phyloP scores from a whole-genome alignment of 1,140 invertebrate species.

The Samia ricini region DNA sequence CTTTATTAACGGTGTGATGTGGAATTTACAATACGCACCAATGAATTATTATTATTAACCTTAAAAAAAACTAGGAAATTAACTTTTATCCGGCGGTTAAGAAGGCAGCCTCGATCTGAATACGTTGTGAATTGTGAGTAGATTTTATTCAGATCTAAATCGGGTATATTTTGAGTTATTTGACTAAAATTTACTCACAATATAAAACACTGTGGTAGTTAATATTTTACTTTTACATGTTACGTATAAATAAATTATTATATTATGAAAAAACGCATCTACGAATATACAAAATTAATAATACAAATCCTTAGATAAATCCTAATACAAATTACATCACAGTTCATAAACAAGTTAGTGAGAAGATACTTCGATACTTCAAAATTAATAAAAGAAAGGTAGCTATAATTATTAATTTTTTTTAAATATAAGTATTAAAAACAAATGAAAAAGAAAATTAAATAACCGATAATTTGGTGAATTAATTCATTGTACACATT shows the following conservation, averaged over 20 bases:
- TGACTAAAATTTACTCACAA: conserved; percentile 44
- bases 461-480: conserved; percentile 70
- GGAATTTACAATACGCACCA: background rate
- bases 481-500: conserved; percentile 56
- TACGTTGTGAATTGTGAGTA: background rate
- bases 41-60: background rate
- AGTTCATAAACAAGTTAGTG: conserved; percentile 76
- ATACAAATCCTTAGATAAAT: conserved; percentile 67
- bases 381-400: conserved; percentile 53
- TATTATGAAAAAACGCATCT: conserved; percentile 67
- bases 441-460: conserved; percentile 30
- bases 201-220: conserved; percentile 43
- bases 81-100: background rate
- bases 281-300: conserved; percentile 77
- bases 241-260: conserved; percentile 74
- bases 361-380: conserved; percentile 53
- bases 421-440: conserved; percentile 44
- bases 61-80: background rate
- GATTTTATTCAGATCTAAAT: background rate
- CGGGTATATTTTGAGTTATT: background rate
- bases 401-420: no score
- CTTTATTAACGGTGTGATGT: background rate
- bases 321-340: conserved; percentile 77
- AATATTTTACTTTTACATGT: conserved; percentile 54
- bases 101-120: background rate